phyloP scores from a whole-genome alignment of 2,888 invertebrate species.

The Glaucopsyche alexis region DNA sequence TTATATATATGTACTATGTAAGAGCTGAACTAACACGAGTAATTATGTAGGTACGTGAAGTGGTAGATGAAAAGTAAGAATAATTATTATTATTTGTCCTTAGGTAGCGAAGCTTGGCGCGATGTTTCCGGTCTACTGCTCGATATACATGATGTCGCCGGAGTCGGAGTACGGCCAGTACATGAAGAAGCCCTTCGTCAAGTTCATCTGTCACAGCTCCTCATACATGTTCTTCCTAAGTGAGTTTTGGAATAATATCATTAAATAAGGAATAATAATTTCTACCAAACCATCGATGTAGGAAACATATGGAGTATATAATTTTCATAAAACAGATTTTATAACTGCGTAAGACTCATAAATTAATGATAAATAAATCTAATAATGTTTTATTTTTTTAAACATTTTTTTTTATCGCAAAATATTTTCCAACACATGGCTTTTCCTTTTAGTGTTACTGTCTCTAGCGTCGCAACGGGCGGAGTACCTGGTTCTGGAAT shows the following conservation, averaged over 20 bases:
- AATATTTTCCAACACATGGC: not conserved
- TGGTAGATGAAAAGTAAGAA: not conserved
- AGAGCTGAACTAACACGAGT: too few species aligned
- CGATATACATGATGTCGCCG: constrained; percentile 95
- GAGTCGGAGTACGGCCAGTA: constrained; percentile 92
- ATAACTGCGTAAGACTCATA: too few species aligned
- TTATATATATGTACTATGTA: too few species aligned
- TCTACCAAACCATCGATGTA: too few species aligned
- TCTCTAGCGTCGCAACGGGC: constrained; percentile 96
- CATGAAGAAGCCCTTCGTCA: constrained; percentile 98
- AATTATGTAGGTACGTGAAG: too few species aligned
- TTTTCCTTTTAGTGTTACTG: constrained; percentile 84
- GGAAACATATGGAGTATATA: too few species aligned
- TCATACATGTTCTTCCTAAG: constrained; percentile 97
- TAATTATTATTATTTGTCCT: constrained; percentile 30
- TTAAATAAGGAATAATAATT: too few species aligned
- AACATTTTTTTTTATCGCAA: too few species aligned
- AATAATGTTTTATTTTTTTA: too few species aligned
- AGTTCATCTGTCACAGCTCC: constrained; percentile 98
- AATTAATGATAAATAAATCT: too few species aligned
- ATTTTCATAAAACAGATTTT: too few species aligned
- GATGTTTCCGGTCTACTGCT: constrained; percentile 96
- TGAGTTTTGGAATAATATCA: constrained; percentile 76
- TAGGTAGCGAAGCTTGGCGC: constrained; percentile 92
- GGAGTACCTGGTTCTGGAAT: constrained; percentile 89